phyloP scores from a whole-genome alignment of 2,888 invertebrate genomes.

The Acleris holmiana region DNA sequence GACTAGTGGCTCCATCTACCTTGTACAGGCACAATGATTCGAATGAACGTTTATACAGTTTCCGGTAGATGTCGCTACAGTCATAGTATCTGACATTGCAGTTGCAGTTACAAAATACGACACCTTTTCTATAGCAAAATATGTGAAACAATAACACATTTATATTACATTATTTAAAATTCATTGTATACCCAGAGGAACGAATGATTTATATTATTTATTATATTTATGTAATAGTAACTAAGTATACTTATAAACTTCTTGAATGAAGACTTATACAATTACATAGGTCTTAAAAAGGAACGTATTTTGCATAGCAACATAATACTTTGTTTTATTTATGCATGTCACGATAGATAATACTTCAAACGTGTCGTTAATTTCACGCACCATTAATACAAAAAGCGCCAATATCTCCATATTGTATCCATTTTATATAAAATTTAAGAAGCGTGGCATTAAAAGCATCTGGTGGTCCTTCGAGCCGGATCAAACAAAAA shows the following conservation, averaged over 20 bases:
- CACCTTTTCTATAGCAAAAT: no score
- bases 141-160: no score
- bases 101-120: no score
- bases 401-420: no score
- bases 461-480: constrained; percentile 40
- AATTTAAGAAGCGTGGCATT: no score
- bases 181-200: no score
- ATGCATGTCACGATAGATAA: constrained; percentile 7
- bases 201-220: no score
- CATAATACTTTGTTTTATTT: neutral
- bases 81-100: neutral
- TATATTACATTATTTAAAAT: no score
- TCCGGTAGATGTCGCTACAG: constrained; percentile 8
- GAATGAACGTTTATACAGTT: neutral
- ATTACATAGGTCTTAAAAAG: neutral
- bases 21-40: neutral
- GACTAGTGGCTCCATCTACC: constrained; percentile 9
- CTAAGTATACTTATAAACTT: no score
- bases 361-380: constrained; percentile 22
- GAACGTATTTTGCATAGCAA: constrained; percentile 9
- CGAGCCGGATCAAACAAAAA: constrained; percentile 43
- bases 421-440: no score
- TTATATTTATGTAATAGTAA: no score
- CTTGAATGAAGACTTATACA: neutral
- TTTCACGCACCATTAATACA: constrained; percentile 18